A percentile compares a stretch with the other conserved stretches of the same genome.
Evolutionary conservation across 2,888 invertebrate species (phyloP).

Genomic region (Drosophila prostipennis): DNA sequence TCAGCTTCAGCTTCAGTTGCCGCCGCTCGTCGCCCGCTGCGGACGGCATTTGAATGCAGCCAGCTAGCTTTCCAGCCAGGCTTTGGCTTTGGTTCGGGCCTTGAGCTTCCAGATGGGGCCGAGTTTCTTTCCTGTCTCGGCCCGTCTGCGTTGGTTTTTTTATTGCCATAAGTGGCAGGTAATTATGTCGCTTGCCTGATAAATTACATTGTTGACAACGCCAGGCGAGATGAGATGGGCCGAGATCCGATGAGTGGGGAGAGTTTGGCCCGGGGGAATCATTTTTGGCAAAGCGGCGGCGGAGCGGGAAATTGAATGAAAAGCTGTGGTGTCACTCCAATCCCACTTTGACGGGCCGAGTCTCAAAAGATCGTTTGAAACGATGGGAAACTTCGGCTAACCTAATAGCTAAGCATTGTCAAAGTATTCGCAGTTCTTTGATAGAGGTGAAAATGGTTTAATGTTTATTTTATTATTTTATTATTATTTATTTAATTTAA

Average conservation of each 20-base stretch:
- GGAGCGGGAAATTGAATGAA: constrained; percentile 31
- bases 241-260: constrained; percentile 20
- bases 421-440: neutral
- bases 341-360: constrained; percentile 16
- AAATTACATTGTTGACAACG: constrained; percentile 82
- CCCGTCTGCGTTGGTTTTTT: constrained; percentile 63
- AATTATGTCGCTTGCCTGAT: constrained; percentile 82
- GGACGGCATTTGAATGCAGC: constrained; percentile 73
- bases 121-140: constrained; percentile 38
- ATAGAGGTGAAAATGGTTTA: neutral
- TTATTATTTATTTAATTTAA: no score
- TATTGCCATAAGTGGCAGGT: constrained; percentile 83
- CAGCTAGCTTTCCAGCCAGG: constrained; percentile 18
- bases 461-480: no score
- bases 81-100: constrained; percentile 10
- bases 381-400: constrained; percentile 19
- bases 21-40: constrained; percentile 47
- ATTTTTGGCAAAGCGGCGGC: constrained; percentile 37
- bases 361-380: neutral
- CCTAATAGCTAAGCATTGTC: neutral
- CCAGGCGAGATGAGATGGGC: constrained; percentile 49
- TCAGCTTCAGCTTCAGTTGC: constrained; percentile 72
- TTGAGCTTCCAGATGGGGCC: constrained; percentile 13
- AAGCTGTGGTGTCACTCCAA: constrained; percentile 28
- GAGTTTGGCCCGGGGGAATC: constrained; percentile 43